Evolutionary conservation across 2,888 invertebrate species (phyloP).

Genomic region (Latheticus oryzae): DNA sequence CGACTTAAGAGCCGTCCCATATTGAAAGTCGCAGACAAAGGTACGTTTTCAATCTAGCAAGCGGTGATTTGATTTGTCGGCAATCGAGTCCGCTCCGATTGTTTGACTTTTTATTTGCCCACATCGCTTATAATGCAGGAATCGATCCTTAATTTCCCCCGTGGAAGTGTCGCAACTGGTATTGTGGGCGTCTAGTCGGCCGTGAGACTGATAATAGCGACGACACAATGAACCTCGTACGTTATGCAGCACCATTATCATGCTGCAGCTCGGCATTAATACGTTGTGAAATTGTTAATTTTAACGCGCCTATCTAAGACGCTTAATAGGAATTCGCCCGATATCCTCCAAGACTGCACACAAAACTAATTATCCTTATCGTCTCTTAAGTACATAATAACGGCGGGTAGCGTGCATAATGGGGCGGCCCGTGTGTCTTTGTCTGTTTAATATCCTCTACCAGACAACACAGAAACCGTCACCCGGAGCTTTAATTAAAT

Average conservation of each 20-base stretch:
- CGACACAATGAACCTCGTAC: slow-evolving; percentile 35
- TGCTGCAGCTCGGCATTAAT: slow-evolving; percentile 47
- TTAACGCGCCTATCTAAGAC: slow-evolving; percentile 51
- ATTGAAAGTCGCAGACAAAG: slow-evolving; percentile 60
- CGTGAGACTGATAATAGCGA: slow-evolving; percentile 56
- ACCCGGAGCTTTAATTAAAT: slow-evolving; percentile 24
- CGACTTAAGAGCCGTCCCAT: slow-evolving; percentile 54
- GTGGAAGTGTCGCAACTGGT: slow-evolving; percentile 51
- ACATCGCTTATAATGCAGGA: slow-evolving; percentile 41
- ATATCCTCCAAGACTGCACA: slow-evolving; percentile 54
- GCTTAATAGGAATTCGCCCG: slow-evolving; percentile 54
- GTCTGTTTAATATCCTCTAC: slow-evolving; percentile 51
- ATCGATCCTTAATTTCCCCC: slow-evolving; percentile 52
- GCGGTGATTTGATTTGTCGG: slow-evolving; percentile 58
- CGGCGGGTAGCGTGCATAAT: slow-evolving; percentile 53
- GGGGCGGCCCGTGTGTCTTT: slow-evolving; percentile 50
- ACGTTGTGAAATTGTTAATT: slow-evolving; percentile 54
- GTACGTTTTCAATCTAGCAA: slow-evolving; percentile 58
- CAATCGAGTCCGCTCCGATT: slow-evolving; percentile 58
- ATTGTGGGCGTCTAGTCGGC: slow-evolving; percentile 57
- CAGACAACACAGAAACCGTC: slow-evolving; percentile 31
- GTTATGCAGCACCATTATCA: slow-evolving; percentile 41
- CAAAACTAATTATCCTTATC: slow-evolving; percentile 56
- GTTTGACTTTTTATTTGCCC: slow-evolving; percentile 54
- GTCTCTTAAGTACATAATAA: slow-evolving; percentile 54